Base-by-base conservation (phyloP, 1,140 invertebrate genomes). In the Drosophila funebris region DNA sequence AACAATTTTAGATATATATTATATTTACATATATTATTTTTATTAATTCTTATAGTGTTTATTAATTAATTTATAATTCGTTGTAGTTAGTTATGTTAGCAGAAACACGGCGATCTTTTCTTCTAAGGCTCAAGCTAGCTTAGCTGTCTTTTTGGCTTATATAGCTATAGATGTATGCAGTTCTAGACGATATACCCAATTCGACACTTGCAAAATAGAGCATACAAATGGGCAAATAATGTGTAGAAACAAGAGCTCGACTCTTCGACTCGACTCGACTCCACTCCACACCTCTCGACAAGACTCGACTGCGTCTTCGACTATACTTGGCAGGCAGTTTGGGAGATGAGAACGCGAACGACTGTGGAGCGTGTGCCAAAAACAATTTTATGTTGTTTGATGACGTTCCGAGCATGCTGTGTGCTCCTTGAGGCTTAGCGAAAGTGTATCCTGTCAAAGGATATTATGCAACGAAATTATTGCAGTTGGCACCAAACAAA, bases 361-460 rank as follows among this genome's bases (percentile, higher is more conserved):
- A 66, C 37, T 69, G 13, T 53, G 44, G 50, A 70, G 60, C 62
- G 61, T 37, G 75, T 74, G 75, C 75, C 75, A 77, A 77, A 76
- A 77, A 77, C 71, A 77, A 70, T 74, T 77, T 64, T 33, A 78
- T 72, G 61, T 67, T 73, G 52, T 72, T 76, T 76, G 76, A 78
- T 72, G 76, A 78, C 73, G 62, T 67, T 78, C 39, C 52, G 8
- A 63, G 60, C 58, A 22, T 57, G 60, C 53, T 69, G 74, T 58
- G 64, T 46, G 64, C 68, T 67, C 56, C 60, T 72, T 73, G 68
- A 73, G 61, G 68, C 76, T 73, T 78, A 78, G 76, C 76, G 76
- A 78, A 78, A 76, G 68, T 78, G 76, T 78, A 78, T 78, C 76
- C 76, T 78, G 76, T 76, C 76, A 78, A 78, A 78, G 73, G 68